Base-by-base conservation (phyloP, 2,797 vertebrate species). In the Vireo griseus region DNA sequence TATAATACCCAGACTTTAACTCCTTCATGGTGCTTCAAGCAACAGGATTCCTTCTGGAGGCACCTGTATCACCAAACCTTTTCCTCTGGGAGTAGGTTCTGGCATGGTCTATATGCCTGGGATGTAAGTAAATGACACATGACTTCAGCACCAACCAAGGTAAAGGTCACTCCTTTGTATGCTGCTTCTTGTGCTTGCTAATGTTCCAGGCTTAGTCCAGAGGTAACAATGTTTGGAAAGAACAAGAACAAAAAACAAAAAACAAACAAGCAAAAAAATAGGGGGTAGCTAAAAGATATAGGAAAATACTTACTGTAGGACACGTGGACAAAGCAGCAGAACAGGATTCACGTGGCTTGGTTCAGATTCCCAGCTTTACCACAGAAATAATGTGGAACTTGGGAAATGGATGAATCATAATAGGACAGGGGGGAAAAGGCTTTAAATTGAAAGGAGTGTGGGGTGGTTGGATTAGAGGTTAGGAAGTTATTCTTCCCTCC, bases 401-500 rank as follows among this genome's bases (percentile, higher is more conserved):
- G 3, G 19, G 7, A 20, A 66, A 88, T n/a, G 4, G 2, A 7
- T 52, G 22, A 66, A 17, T 24, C 5, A 14, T 31, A 65, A 21
- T 1, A 18, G 3, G 10, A 15, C 0, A 26, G 18, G 5, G 4
- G 5, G 3, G 4, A 15, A 55, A 48, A 29, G 12, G 3, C 2
- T 16, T 69, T 51, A 16, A 50, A 39, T 7, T 39, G 11, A 63
- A 50, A 50, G 14, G 10, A 35, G 33, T 35, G n/a, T 4, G 2
- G 1, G 2, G 16, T 4, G 2, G 5, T 31, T 22, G 28, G 25
- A 31, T 39, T 26, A 40, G 14, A 7, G 31, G 9, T 40, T 22
- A 19, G 13, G 17, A 24, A 29, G 7, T 3, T 3, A 1, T 31
- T 80, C 29, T 52, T 66, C 10, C 11, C 6, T 35, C 3, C 8